Conservation (phyloP, 2,888 invertebrate species). For the Drosophila affinis region DNA sequence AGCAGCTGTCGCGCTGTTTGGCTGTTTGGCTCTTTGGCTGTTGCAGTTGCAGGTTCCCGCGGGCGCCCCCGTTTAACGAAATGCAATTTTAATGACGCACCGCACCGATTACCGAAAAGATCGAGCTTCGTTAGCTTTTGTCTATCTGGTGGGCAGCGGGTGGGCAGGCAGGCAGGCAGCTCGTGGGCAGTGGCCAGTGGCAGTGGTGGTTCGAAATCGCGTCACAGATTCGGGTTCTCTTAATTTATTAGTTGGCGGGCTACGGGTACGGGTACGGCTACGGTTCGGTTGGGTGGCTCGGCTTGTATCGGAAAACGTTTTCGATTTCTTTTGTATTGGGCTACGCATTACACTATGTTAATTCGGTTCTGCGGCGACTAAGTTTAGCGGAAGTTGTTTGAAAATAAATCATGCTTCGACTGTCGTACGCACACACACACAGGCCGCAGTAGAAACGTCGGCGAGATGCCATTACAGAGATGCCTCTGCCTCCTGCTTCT, state of each 20-base stretch:
- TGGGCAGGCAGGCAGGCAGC: constrained; percentile 60
- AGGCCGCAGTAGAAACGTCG: constrained; percentile 53
- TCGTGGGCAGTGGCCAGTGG: constrained; percentile 33
- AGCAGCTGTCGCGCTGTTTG: constrained; percentile 23
- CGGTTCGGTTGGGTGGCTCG: too few relatives aligned
- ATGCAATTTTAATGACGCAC: constrained; percentile 74
- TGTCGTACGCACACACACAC: constrained; percentile 27
- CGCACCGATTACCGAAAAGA: constrained; percentile 58
- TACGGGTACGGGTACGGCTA: too few relatives aligned
- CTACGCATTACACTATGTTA: constrained; percentile 46
- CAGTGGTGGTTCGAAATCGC: constrained; percentile 24
- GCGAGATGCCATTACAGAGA: constrained; percentile 22
- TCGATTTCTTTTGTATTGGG: constrained; percentile 40
- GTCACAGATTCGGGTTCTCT: constrained; percentile 47
- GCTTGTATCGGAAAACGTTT: not conserved
- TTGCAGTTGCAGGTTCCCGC: constrained; percentile 30
- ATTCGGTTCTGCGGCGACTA: constrained; percentile 48
- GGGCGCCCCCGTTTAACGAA: constrained; percentile 59
- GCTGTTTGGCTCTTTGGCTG: constrained; percentile 3
- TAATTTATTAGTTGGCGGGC: constrained; percentile 56
- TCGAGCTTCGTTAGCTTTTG: constrained; percentile 49
- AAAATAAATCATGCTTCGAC: constrained; percentile 68
- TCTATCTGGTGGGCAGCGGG: constrained; percentile 53
- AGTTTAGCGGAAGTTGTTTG: constrained; percentile 63
- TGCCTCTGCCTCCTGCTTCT: constrained; percentile 3